Conservation (phyloP, 1,140 invertebrate genomes). For the Heliconius eleuchia region DNA sequence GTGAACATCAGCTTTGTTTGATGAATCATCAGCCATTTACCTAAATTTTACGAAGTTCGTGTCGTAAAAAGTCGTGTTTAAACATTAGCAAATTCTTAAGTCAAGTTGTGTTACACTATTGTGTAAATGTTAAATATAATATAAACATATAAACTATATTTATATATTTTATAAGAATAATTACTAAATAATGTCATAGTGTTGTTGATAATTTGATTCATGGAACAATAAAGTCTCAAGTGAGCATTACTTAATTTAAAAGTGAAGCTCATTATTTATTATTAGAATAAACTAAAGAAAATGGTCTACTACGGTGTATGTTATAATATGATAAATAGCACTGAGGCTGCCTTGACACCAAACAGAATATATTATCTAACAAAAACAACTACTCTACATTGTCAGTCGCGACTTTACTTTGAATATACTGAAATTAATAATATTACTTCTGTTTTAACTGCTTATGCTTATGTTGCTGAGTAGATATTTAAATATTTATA, state of each 20-base stretch:
- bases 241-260: background rate
- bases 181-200: no score
- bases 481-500: background rate
- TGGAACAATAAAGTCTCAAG: background rate
- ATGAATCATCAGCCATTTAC: no score
- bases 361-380: constrained; percentile 8
- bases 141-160: no score
- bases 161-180: no score
- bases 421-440: background rate
- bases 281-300: background rate
- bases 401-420: background rate
- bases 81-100: no score
- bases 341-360: constrained; percentile 6
- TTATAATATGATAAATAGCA: background rate
- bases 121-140: no score
- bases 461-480: background rate
- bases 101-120: no score
- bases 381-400: constrained; percentile 1
- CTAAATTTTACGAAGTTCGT: no score
- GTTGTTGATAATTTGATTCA: background rate
- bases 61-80: no score
- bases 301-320: background rate
- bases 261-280: background rate
- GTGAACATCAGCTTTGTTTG: background rate
- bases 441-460: background rate